These are phyloP conservation scores for Dusona sp. DNA, from an alignment of 2,888 invertebrate genomes.

Conservation along the genomic window DNA sequence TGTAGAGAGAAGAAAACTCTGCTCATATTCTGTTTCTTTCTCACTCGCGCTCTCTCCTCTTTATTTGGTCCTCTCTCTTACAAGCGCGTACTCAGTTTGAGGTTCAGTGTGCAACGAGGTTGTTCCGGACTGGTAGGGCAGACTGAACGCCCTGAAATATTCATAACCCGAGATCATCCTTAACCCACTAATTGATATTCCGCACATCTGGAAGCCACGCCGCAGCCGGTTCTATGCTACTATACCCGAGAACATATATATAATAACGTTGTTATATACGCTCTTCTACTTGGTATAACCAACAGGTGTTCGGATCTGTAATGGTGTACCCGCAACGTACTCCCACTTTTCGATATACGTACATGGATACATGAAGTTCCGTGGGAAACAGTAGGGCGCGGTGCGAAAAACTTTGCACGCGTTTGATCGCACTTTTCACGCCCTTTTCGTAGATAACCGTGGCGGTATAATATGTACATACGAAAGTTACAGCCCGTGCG, in stretches of 20 bases:
- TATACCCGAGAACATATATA: constrained; percentile 12
- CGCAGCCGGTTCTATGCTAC: constrained; percentile 45
- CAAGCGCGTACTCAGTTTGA: background rate
- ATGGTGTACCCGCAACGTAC: constrained; percentile 39
- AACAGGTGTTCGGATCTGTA: constrained; percentile 64
- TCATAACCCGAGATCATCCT: constrained; percentile 79
- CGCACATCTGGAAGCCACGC: constrained; percentile 75
- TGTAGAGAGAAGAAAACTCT: background rate
- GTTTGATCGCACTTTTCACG: background rate
- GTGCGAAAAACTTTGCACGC: background rate
- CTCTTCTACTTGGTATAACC: constrained; percentile 53
- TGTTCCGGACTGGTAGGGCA: constrained; percentile 48
- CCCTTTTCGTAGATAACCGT: background rate
- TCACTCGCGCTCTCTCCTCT: background rate
- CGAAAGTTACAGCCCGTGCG: constrained; percentile 11
- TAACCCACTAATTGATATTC: constrained; percentile 80
- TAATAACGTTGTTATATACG: constrained; percentile 16
- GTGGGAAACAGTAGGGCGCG: constrained; percentile 5
- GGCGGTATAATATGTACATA: background rate
- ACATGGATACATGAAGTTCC: background rate
- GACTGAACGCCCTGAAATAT: constrained; percentile 76
- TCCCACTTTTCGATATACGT: constrained; percentile 33
- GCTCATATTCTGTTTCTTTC: background rate
- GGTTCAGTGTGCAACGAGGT: constrained; percentile 37
- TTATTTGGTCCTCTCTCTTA: background rate